Conservation (phyloP, 2,113 vertebrate species). For the Vulpes ferrilata region DNA sequence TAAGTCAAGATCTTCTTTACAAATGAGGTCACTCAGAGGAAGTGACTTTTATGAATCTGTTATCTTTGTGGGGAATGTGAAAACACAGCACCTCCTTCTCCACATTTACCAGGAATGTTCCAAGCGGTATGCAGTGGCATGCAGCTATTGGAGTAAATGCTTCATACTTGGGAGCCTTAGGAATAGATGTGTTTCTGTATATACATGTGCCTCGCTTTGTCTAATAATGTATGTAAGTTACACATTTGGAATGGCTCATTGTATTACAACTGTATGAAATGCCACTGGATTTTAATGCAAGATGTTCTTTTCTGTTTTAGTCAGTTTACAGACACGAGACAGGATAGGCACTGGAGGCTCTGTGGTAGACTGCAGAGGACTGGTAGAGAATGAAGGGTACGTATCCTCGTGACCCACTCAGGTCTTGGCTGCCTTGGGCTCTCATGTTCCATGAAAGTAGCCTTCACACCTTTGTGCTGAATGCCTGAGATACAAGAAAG, state of each 20-base stretch:
- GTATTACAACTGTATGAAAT: neutral
- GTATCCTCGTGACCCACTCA: conserved; percentile 66
- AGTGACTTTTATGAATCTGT: neutral
- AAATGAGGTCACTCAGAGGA: neutral
- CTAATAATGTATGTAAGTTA: neutral
- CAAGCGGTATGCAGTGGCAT: neutral
- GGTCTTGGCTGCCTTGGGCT: neutral
- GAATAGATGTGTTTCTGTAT: neutral
- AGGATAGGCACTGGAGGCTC: conserved; percentile 96
- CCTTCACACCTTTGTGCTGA: neutral
- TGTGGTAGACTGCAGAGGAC: conserved; percentile 97
- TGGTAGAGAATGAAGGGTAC: conserved; percentile 98
- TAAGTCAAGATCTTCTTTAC: neutral
- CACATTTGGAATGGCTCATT: neutral
- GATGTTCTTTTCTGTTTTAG: conserved; percentile 86
- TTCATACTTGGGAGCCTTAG: neutral
- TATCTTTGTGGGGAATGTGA: neutral
- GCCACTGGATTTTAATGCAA: conserved; percentile 65
- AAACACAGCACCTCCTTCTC: neutral
- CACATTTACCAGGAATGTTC: neutral
- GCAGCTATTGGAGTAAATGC: neutral
- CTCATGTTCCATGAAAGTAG: rapidly evolving
- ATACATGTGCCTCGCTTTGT: neutral
- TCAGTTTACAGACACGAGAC: conserved; percentile 98
- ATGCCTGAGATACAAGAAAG: neutral